Evolutionary conservation across 1,140 invertebrate genomes (phyloP), one percentile per base, ranked within the genome.

Genomic region (Brachionus sp.): DNA sequence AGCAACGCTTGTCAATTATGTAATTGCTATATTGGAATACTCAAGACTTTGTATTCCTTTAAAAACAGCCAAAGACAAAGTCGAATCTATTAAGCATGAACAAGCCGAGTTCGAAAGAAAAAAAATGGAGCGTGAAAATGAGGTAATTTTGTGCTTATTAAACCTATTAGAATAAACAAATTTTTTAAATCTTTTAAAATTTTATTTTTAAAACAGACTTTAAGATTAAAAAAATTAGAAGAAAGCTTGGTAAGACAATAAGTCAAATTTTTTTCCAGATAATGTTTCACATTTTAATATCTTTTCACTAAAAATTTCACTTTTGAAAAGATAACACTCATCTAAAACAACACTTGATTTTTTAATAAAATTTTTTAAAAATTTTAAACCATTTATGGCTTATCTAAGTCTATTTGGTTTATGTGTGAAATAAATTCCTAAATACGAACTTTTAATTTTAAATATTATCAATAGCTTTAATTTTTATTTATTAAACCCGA

Each of bases 21-120:
- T 87, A 6, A 88, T 89, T 23, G 88, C 88, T 39, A 87, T 89
- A n/a, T 87, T 89, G 13, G 88, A 89, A 84, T 89, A 88, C 85
- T 86, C 88, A 2, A 84, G 86, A 33, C 85, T 87, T 6, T 89
- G 88, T 85, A 85, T 85, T 10, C 88, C 88, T 37, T 85, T 89
- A 23, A 87, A 87, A 68, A 84, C 84, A 25, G 75, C 87, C 9
- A 83, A 87, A 35, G 87, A 89, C 73, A 85, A 84, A 29, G 84
- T 87, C 29, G 86, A 87, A 84, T 86, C 87, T 64, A 84, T 89
- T 12, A 85, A 88, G 83, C 66, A 87, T 39, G 87, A 89, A 83
- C 88, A 89, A 78, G 86, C 88, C 77, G 88, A 89, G 84, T 88
- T 87, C 85, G 88, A 89, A 25, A 77, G 86, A 64, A 84, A 35